Evolutionary conservation across 1,140 invertebrate species (phyloP).

Genomic region (Musca vetustissima): DNA sequence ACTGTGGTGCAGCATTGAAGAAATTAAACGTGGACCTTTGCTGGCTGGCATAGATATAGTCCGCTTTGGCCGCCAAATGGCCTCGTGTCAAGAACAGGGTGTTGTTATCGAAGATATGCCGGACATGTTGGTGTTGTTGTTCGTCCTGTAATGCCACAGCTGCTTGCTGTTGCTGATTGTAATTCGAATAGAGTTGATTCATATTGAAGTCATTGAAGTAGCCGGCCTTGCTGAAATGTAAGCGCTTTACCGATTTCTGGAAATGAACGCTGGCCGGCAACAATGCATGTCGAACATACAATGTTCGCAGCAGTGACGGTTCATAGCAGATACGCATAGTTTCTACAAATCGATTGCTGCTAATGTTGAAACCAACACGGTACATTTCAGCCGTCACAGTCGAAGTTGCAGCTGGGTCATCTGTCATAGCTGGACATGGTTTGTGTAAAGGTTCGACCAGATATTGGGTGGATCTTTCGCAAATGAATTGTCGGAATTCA

Average conservation of each 20-base stretch:
- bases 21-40: constrained; percentile 67
- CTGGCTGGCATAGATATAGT: constrained; percentile 65
- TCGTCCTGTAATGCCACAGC: constrained; percentile 20
- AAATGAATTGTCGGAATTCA: constrained; percentile 39
- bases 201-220: constrained; percentile 40
- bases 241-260: constrained; percentile 41
- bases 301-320: constrained; percentile 34
- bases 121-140: constrained; percentile 1
- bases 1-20: constrained; percentile 65
- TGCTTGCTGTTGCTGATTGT: constrained; percentile 32
- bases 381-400: constrained; percentile 36
- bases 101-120: constrained; percentile 37
- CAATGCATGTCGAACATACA: constrained; percentile 36
- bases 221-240: constrained; percentile 39
- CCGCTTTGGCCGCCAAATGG: constrained; percentile 67
- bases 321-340: constrained; percentile 47
- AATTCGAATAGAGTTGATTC: constrained; percentile 37
- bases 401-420: constrained; percentile 25
- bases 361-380: constrained; percentile 43
- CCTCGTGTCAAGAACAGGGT: constrained; percentile 54
- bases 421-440: constrained; percentile 8
- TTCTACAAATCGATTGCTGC: constrained; percentile 37
- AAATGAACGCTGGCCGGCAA: constrained; percentile 39
- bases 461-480: constrained; percentile 32
- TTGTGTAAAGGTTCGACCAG: constrained; percentile 31